Conservation (phyloP, 23 tunicate species). For the Trididemnum nubilum region DNA sequence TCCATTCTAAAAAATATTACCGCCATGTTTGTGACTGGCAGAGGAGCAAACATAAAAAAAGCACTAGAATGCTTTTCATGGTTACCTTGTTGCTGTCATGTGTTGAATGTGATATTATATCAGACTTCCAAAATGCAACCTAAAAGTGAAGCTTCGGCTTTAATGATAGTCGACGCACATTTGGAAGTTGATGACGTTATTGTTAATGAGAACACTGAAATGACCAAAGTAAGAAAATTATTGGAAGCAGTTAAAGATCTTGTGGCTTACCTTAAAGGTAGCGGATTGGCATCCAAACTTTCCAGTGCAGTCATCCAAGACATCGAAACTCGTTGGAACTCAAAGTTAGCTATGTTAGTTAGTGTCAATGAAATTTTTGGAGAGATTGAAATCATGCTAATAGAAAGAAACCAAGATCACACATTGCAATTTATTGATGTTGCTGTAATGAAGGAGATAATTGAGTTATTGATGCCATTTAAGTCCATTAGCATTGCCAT, state of each 20-base stretch:
- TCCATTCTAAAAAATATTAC: background rate
- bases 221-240: background rate
- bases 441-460: constrained; percentile 8
- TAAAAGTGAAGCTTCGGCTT: background rate
- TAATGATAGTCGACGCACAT: no score
- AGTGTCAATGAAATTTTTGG: constrained; percentile 12
- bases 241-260: constrained; percentile 5
- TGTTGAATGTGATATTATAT: no score
- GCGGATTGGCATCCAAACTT: constrained; percentile 4
- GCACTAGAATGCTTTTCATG: no score
- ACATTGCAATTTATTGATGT: constrained; percentile 20
- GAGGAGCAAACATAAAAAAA: constrained; percentile 38
- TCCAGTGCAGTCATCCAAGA: constrained; percentile 15
- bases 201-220: no score
- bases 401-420: background rate
- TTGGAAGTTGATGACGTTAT: no score
- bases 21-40: constrained; percentile 32
- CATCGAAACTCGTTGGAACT: no score
- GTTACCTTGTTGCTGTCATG: constrained; percentile 27
- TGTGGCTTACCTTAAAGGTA: constrained; percentile 25
- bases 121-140: constrained; percentile 24
- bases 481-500: no score
- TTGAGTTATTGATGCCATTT: constrained; percentile 19
- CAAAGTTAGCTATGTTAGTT: constrained; percentile 17
- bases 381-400: constrained; percentile 7